Conservation (phyloP, 2,113 vertebrate genomes). For the Aegypius monachus region DNA sequence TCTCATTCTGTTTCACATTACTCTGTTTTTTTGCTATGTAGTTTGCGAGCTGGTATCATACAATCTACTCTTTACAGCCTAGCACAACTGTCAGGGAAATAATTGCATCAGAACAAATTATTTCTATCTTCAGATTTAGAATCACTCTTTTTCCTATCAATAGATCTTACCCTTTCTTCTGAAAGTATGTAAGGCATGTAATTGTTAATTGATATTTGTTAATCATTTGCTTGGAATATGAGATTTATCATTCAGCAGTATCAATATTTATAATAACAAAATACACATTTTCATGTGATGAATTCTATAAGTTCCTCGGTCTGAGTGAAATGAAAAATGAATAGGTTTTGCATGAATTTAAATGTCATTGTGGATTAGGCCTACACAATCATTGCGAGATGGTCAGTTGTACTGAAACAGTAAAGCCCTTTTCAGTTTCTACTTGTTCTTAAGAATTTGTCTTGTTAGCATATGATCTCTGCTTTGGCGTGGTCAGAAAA, state of each 20-base stretch:
- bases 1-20: background rate
- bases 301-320: background rate
- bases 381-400: background rate
- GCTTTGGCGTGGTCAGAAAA: background rate
- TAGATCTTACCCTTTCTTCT: background rate
- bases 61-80: background rate
- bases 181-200: background rate
- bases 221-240: background rate
- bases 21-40: background rate
- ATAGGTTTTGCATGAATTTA: background rate
- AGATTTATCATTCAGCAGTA: background rate
- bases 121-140: constrained; percentile 3
- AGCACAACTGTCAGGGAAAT: constrained; percentile 9
- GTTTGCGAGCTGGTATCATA: constrained; percentile 20
- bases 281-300: background rate
- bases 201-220: background rate
- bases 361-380: background rate
- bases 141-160: background rate
- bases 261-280: background rate
- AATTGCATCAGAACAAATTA: constrained; percentile 10
- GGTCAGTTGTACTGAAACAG: background rate
- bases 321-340: background rate
- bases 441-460: background rate
- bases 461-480: background rate
- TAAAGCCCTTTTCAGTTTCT: background rate